Base-by-base conservation (phyloP, 2,113 vertebrate species). In the Dermatemys mawii region DNA sequence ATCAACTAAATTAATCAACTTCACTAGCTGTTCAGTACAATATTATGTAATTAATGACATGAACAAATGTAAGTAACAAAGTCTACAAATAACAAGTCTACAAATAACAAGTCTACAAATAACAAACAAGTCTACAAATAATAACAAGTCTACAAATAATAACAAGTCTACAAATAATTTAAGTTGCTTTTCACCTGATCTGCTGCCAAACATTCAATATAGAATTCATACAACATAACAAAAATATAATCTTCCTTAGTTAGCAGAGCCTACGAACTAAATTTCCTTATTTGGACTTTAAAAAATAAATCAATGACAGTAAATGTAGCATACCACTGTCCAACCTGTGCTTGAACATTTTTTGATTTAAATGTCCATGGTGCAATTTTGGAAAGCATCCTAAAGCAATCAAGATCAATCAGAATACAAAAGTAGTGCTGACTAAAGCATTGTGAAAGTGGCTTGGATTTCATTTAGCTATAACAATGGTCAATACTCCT, bases 371-470 rank as follows among this genome's bases (percentile, higher is more conserved):
- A 93, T 53, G 49, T 78, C 12, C 13, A 76, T 46, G 7, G 29
- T 78, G 0, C 55, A 90, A 95, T 53, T 96, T 82, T 29, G 24
- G 53, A 88, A 35, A 92, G 55, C 57, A 92, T 67, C 87, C 83
- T 84, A 86, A 95, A 91, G n/a, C 26, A 46, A 89, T 21, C 9
- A 81, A 87, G 84, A 96, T 84, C 78, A 95, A 81, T 83, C 35
- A 44, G 57, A 92, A 27, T 50, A 84, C 38, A 41, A 93, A 92
- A n/a, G 88, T 55, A 79, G 54, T 86, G 76, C 78, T n/a, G 82
- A 93, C 86, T 29, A 95, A 78, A 94, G 83, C 70, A 76, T 1
- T 60, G 79, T 70, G 50, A 16, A 87, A 87, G 82, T 4, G 81
- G 84, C 63, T 63, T 10, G 83, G 1, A 57, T 83, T 85, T 38